A percentile compares a stretch with the other conserved stretches of the same genome.
Conservation (phyloP, 2,113 vertebrate species). For the Ascaphus truei region DNA sequence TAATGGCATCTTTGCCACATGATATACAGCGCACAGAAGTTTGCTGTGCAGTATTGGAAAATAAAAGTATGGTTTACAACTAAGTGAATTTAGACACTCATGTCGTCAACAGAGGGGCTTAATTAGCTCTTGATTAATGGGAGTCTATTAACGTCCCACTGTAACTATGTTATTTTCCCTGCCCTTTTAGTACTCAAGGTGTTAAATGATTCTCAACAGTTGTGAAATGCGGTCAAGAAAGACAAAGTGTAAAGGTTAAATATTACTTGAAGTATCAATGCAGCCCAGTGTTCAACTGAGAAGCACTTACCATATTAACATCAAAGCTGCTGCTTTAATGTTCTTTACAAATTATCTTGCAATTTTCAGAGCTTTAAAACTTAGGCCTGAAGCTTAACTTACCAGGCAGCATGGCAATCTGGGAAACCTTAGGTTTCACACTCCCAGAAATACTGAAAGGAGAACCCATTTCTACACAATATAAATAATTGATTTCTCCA, state of each 20-base stretch:
- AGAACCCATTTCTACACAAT: no score
- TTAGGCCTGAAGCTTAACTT: background rate
- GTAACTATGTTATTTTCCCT: background rate
- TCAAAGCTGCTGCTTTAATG: background rate
- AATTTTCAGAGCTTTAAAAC: conserved; percentile 10
- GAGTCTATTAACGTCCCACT: background rate
- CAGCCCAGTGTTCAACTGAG: conserved; percentile 3
- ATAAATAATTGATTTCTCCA: no score
- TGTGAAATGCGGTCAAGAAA: conserved; percentile 14
- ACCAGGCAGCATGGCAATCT: no score
- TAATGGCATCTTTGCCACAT: no score
- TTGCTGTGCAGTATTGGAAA: background rate
- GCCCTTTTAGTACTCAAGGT: background rate
- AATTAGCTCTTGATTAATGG: background rate
- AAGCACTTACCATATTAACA: conserved; percentile 26
- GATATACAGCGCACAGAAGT: background rate
- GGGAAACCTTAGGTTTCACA: no score
- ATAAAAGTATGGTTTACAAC: background rate
- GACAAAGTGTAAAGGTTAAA: conserved; percentile 10
- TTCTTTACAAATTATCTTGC: conserved; percentile 16
- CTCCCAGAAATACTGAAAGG: no score
- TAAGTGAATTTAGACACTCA: background rate
- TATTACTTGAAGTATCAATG: conserved; percentile 16
- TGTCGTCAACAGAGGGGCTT: background rate
- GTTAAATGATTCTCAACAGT: conserved; percentile 7